Evolutionary conservation across 2,888 invertebrate species (phyloP).

Genomic region (Rhagophthalmus giganteus): DNA sequence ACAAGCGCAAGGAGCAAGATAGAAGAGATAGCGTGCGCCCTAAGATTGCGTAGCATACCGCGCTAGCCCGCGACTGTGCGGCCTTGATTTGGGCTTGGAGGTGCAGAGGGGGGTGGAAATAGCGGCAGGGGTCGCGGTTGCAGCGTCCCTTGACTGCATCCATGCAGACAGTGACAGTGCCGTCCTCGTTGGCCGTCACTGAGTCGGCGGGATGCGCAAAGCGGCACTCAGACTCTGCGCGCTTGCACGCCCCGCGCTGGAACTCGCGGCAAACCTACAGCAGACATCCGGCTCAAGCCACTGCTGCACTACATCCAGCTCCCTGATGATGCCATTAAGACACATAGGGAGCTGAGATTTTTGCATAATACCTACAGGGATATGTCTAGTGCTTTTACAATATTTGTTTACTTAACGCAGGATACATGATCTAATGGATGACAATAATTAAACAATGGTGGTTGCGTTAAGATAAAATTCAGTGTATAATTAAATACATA

Average conservation of each 20-base stretch:
- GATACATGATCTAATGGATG: slow-evolving; percentile 8
- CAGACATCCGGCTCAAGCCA: slow-evolving; percentile 56
- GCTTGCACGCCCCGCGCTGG: slow-evolving; percentile 98
- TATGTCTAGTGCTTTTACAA: slow-evolving; percentile 27
- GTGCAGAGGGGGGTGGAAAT: slow-evolving; percentile 99
- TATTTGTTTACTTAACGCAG: slow-evolving; percentile 21
- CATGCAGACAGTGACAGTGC: slow-evolving; percentile 99
- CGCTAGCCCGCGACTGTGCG: slow-evolving; percentile 92
- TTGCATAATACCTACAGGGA: slow-evolving; percentile 28
- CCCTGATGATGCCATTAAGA: slow-evolving; percentile 16
- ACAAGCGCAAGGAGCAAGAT: slow-evolving; percentile 56
- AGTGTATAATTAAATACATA: slow-evolving; percentile 10
- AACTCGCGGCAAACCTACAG: slow-evolving; percentile 97
- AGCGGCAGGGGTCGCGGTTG: slow-evolving; percentile 99
- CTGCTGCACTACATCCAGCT: slow-evolving; percentile 38
- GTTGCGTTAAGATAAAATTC: slow-evolving; percentile 17
- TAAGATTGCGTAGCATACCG: slow-evolving; percentile 76
- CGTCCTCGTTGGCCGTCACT: slow-evolving; percentile 95
- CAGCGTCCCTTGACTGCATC: slow-evolving; percentile 99
- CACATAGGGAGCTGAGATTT: slow-evolving; percentile 18
- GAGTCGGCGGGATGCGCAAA: slow-evolving; percentile 98
- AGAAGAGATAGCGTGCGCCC: slow-evolving; percentile 55
- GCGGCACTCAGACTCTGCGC: slow-evolving; percentile 96
- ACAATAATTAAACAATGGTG: slow-evolving; percentile 9
- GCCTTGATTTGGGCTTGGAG: slow-evolving; percentile 98